These are phyloP conservation scores for Clarias pachynema DNA, from an alignment of 2,797 vertebrate species.

Conservation along the genomic window DNA sequence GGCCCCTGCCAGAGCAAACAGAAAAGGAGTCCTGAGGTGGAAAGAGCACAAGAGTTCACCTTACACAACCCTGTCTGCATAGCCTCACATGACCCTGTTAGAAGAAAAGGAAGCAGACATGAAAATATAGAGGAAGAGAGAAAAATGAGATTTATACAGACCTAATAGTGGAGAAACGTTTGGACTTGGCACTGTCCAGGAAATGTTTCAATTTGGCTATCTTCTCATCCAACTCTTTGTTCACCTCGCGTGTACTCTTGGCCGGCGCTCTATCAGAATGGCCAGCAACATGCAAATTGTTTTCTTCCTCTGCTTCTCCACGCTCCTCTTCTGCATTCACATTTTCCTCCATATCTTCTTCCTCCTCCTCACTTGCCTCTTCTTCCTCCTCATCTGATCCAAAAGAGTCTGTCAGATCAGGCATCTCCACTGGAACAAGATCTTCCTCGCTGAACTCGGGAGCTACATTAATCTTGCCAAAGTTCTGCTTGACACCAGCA, in stretches of 20 bases:
- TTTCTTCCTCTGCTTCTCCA: conserved; percentile 42
- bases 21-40: conserved; percentile 25
- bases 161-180: conserved; percentile 94
- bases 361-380: conserved; percentile 51
- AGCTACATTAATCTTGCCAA: conserved; percentile 90
- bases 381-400: conserved; percentile 63
- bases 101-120: conserved; percentile 25
- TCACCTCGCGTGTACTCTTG: conserved; percentile 73
- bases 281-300: conserved; percentile 35
- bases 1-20: conserved; percentile 25
- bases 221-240: conserved; percentile 89
- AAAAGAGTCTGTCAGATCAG: conserved; percentile 74
- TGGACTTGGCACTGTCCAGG: conserved; percentile 91
- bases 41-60: conserved; percentile 38
- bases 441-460: conserved; percentile 92
- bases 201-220: conserved; percentile 94
- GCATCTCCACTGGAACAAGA: conserved; percentile 86
- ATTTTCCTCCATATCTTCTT: background rate
- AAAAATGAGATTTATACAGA: conserved; percentile 61
- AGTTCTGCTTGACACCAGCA: conserved; percentile 87
- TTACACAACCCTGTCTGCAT: conserved; percentile 43
- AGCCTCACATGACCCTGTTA: conserved; percentile 48
- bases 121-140: conserved; percentile 21
- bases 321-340: conserved; percentile 42
- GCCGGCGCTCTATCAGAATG: conserved; percentile 39